Conservation (phyloP, 37 sponge, comb jelly and placozoan genomes). For the Beroe ovata region DNA sequence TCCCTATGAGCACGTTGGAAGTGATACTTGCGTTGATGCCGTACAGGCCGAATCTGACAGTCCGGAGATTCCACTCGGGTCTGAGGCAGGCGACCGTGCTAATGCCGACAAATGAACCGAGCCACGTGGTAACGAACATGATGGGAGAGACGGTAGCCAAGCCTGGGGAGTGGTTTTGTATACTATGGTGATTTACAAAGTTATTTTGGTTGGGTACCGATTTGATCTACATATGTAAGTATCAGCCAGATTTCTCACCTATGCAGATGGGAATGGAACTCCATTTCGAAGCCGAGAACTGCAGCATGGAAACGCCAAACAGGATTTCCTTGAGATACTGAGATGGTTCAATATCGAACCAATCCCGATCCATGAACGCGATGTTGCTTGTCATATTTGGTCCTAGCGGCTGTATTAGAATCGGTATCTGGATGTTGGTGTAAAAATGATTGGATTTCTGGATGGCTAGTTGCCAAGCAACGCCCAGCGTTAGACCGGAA, state of each 20-base stretch:
- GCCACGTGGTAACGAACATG: slow-evolving; percentile 52
- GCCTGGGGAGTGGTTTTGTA: not conserved
- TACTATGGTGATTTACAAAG: no score
- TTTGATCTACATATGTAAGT: no score
- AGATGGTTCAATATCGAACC: slow-evolving; percentile 32
- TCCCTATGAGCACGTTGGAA: slow-evolving; percentile 26
- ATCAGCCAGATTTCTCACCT: slow-evolving; percentile 20
- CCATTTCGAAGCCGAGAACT: slow-evolving; percentile 32
- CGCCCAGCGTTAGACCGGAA: slow-evolving; percentile 39
- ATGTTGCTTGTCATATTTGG: not conserved
- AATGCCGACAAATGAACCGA: slow-evolving; percentile 59
- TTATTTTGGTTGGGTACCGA: no score
- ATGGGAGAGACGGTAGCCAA: slow-evolving; percentile 27
- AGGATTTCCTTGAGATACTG: slow-evolving; percentile 13
- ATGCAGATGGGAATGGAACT: slow-evolving; percentile 51
- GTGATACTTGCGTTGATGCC: slow-evolving; percentile 64
- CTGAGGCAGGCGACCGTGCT: slow-evolving; percentile 36
- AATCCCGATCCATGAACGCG: not conserved
- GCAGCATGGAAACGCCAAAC: slow-evolving; percentile 41
- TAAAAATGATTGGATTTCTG: slow-evolving; percentile 48
- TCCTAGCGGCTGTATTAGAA: not conserved
- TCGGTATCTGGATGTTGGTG: slow-evolving; percentile 10
- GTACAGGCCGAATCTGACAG: slow-evolving; percentile 26
- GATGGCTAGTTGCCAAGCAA: slow-evolving; percentile 27
- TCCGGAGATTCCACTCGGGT: slow-evolving; percentile 19